Percentiles rank a stretch among this genome's conserved stretches.
These are phyloP conservation scores for Lacerta viridis DNA, from an alignment of 2,797 vertebrate genomes.

Conservation along the genomic window DNA sequence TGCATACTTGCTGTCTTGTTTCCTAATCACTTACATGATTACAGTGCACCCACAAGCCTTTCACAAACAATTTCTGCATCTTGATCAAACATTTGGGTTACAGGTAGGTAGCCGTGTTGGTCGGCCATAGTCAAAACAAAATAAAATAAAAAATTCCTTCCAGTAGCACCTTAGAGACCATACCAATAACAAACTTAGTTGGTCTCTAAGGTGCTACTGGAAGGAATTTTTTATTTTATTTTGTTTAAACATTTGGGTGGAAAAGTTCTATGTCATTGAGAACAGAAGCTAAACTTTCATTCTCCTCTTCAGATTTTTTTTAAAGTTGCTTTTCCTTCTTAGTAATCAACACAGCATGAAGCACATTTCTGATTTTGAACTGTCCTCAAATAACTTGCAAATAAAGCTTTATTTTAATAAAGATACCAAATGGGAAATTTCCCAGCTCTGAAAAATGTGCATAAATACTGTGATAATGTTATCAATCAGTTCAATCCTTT, in stretches of 20 bases:
- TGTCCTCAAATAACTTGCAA: conserved; percentile 48
- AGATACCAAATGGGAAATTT: conserved; percentile 41
- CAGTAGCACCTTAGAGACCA: too few species aligned
- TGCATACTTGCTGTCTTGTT: not conserved
- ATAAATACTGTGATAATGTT: conserved; percentile 50
- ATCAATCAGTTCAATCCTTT: conserved; percentile 38
- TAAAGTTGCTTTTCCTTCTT: not conserved
- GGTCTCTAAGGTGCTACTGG: too few species aligned
- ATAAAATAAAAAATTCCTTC: too few species aligned
- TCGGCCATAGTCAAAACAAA: too few species aligned
- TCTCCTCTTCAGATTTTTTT: conserved; percentile 28
- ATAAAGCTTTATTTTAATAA: conserved; percentile 30
- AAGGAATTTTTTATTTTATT: too few species aligned
- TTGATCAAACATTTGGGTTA: conserved; percentile 1
- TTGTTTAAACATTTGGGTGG: not conserved
- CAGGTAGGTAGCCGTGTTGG: too few species aligned
- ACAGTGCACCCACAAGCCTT: not conserved
- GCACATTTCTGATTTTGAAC: conserved; percentile 39
- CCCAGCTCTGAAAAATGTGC: conserved; percentile 29
- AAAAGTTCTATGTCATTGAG: not conserved
- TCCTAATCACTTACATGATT: not conserved
- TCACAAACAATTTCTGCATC: not conserved
- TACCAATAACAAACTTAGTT: too few species aligned
- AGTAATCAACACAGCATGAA: not conserved
- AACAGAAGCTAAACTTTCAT: not conserved